Base-by-base conservation (phyloP, 1,140 invertebrate genomes). In the Aphaenogaster floridana region DNA sequence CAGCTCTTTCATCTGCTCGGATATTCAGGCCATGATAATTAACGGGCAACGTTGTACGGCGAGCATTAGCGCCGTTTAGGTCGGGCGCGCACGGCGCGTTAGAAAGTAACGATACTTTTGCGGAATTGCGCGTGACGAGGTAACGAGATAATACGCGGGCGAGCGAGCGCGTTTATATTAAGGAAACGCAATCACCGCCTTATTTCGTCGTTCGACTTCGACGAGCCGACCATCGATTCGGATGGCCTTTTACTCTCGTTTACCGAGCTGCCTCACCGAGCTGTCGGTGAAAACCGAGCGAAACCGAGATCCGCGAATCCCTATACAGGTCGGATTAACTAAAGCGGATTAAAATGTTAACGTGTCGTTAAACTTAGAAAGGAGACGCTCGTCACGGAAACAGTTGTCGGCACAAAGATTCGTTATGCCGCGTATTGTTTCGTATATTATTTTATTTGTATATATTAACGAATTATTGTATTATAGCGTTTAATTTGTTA, bases 41-140 rank as follows among this genome's bases (percentile, higher is more conserved):
- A 79, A 79, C 17, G 8, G n/a, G 28, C 13, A 48, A 78, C 15
- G 34, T 78, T 78, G 21, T 63, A 11, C 45, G 42, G 52, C 0
- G 15, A 54, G 48, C 48, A 45, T 87, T 89, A 63, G 52, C 57
- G 59, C 15, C 61, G 78, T 42, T 72, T 45, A 39, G 42, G 34
- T 21, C 11, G 13, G 57, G n/a, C 52, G 71, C 21, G n/a, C 13
- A 36, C 4, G n/a, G 34, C 36, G 61, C 36, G 28, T 74, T 90
- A 90, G 83, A 90, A 90, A 89, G 76, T 81, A 78, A 81, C 61
- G 76, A 86, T 54, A 89, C 76, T 64, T 86, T 86, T 86, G 21
- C 42, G 21, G 66, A 69, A 69, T 69, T 61, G 63, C 48, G 66
- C 8, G 52, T 77, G 54, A 71, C 39, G 66, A 34, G 21, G n/a